Evolutionary conservation across 2,888 invertebrate species (phyloP), one percentile per base, ranked within the genome.

Genomic region (Panopea generosa): DNA sequence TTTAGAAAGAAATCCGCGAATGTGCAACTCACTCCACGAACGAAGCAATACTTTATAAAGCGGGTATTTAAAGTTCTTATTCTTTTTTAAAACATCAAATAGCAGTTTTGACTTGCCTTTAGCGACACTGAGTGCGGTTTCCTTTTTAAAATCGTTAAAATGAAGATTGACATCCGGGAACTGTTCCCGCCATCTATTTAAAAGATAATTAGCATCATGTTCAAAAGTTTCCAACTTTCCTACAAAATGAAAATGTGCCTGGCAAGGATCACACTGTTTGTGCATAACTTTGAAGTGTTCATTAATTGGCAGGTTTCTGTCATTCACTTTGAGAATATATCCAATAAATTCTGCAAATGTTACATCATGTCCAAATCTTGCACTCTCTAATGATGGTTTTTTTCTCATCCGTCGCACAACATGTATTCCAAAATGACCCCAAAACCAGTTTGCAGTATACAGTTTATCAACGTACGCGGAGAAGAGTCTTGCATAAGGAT

Each of bases 381-480:
- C 14, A 27, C 72, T 70, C 18, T 60, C 50, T 7, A 29, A n/a
- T 1, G 68, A 56, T 3, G 84, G 63, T 33, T 76, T 56, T 4
- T 62, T 33, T 1, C 74, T 63, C 16, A 49, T 49, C n/a, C 38
- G 33, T n/a, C 53, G 60, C 14, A 69, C 67, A 22, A 86, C 73
- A 52, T 73, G 68, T 7, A 40, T 75, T 2, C 88, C 87, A 20
- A 78, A 62, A 2, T 18, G 3, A 3, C 43, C 50, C 88, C 87
- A 87, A 53, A 56, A 38, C 0, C 77, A 66, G 71, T 87, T 87
- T 0, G 84, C 81, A 20, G 82, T 72, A 45, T 83, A 87, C 24
- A 89, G 43, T 71, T 89, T 89, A 60, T 87, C 84, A 20, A 84
- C 79, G 53, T 87, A 89, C 0, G 84, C 87, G 1, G 88, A 87